phyloP scores from a whole-genome alignment of 2,113 vertebrate species.

The Tinamus guttatus region DNA sequence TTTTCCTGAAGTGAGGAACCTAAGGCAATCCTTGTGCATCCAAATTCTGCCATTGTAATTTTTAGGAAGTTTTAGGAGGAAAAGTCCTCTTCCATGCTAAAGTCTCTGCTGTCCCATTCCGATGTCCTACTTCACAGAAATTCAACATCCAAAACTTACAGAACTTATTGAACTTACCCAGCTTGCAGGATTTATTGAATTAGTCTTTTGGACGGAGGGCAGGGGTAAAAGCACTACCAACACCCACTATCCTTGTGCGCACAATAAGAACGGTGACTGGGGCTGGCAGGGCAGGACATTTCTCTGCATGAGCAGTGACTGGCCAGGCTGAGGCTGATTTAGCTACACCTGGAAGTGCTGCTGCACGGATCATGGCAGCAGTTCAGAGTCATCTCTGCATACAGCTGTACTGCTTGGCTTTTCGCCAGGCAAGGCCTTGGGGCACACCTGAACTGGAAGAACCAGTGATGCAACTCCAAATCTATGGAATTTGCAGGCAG shows the following conservation, averaged over 20 bases:
- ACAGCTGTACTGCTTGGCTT: not conserved
- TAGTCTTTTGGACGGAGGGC: not conserved
- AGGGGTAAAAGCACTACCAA: not conserved
- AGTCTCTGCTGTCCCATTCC: not conserved
- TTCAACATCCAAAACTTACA: not conserved
- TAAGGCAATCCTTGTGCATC: not conserved
- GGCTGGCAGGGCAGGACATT: not conserved
- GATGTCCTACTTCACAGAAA: not conserved
- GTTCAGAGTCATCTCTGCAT: not conserved
- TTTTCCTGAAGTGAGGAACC: not conserved
- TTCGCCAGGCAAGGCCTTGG: rapidly evolving
- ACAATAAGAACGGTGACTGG: rapidly evolving
- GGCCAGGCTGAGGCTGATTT: not conserved
- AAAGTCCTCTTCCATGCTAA: not conserved
- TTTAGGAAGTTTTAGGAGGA: not conserved
- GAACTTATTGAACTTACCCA: not conserved
- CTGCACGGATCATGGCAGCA: not conserved
- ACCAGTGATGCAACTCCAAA: not conserved
- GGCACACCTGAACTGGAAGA: not conserved
- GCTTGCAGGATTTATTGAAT: not conserved
- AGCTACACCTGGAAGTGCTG: not conserved
- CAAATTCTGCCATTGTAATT: not conserved
- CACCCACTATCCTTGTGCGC: not conserved
- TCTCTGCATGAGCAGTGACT: rapidly evolving
- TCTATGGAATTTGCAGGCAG: not conserved